These are phyloP conservation scores for Tryphoninae sp. DNA, from an alignment of 2,888 invertebrate genomes.

Conservation along the genomic window DNA sequence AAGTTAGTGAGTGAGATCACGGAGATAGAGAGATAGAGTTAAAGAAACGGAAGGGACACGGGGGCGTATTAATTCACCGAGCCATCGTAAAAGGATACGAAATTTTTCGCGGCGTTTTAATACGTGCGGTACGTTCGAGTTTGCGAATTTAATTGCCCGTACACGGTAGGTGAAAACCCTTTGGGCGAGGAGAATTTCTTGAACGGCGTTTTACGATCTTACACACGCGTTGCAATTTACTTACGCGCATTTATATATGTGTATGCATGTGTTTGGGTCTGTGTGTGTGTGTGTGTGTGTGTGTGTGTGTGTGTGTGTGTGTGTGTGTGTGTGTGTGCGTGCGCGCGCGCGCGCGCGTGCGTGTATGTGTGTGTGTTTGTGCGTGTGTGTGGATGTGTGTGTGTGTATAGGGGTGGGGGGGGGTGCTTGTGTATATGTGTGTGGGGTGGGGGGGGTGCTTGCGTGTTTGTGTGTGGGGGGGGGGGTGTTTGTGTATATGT, in stretches of 20 bases:
- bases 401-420: too few relatives aligned
- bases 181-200: conserved; percentile 1
- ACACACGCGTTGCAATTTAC: neutral
- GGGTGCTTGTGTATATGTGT: too few relatives aligned
- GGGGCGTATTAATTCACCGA: conserved; percentile 33
- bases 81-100: conserved; percentile 33
- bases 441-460: too few relatives aligned
- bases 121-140: neutral
- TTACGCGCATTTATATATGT: neutral
- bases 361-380: neutral
- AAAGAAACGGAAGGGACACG: conserved; percentile 6
- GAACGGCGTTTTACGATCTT: conserved; percentile 9
- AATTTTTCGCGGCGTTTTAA: neutral
- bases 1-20: too few relatives aligned
- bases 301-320: neutral
- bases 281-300: neutral
- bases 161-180: conserved; percentile 12
- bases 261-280: too few relatives aligned
- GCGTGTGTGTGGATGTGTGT: neutral
- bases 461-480: too few relatives aligned
- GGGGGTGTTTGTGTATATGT: too few relatives aligned
- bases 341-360: neutral
- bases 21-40: neutral
- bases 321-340: neutral
- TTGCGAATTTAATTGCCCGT: conserved; percentile 24